phyloP scores from a whole-genome alignment of 2,113 vertebrate genomes.

The Xiphophorus hellerii region DNA sequence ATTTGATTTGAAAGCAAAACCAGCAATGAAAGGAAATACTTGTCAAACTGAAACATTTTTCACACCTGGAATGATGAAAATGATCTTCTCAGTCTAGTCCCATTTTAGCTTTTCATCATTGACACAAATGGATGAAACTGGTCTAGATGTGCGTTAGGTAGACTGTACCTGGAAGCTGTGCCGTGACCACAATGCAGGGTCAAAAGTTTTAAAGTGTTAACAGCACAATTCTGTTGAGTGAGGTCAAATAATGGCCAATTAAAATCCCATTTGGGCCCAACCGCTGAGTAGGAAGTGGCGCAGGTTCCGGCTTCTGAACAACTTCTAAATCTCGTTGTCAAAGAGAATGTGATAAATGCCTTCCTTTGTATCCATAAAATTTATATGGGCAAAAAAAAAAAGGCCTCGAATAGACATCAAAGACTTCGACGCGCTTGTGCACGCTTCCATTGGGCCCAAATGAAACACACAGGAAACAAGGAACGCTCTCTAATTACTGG shows the following conservation, averaged over 20 bases:
- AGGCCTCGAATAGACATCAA: constrained; percentile 72
- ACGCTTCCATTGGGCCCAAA: constrained; percentile 37
- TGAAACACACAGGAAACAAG: constrained; percentile 75
- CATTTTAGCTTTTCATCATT: background rate
- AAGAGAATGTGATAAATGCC: constrained; percentile 69
- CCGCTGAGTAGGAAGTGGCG: constrained; percentile 41
- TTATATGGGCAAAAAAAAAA: constrained; percentile 55
- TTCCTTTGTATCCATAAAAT: constrained; percentile 69
- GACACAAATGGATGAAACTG: background rate
- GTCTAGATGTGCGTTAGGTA: background rate
- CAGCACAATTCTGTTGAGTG: constrained; percentile 38
- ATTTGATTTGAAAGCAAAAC: background rate
- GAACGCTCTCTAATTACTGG: constrained; percentile 74
- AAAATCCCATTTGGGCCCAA: constrained; percentile 58
- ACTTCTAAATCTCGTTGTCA: constrained; percentile 65
- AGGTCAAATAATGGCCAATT: constrained; percentile 71
- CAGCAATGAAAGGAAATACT: background rate
- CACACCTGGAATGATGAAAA: background rate
- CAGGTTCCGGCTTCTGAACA: constrained; percentile 42
- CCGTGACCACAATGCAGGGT: constrained; percentile 19
- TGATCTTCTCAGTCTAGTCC: too few species aligned
- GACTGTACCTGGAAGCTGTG: constrained; percentile 32
- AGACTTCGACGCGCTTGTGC: constrained; percentile 57
- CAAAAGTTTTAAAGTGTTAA: constrained; percentile 54
- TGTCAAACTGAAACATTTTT: background rate